Evolutionary conservation across 2,797 vertebrate genomes (phyloP), one percentile per base, ranked within the genome.

Genomic region (Gallirallus australis): DNA sequence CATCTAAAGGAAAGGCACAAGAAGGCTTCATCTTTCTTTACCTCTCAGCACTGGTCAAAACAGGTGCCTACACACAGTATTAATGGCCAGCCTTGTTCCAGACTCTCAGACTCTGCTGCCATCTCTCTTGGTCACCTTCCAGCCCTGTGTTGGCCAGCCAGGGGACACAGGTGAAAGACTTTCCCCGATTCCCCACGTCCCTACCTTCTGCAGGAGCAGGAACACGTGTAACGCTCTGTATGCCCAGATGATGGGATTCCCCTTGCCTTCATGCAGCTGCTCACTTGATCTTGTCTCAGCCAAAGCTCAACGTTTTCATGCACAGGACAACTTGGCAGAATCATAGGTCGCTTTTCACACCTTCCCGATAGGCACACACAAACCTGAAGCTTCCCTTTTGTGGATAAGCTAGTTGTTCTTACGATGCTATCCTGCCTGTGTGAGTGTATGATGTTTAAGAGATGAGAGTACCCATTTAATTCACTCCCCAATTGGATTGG

Each of bases 111-210:
- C 8, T 13, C 71, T 77, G 63, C 63, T 54, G 4, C 28, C 45
- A 19, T 18, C 35, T 48, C 23, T 45, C 27, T 17, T 2, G 27
- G 28, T 11, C 3, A 0, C 53, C 45, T 17, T 9, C n/a, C 37
- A 57, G 72, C 53, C 50, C 50, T 40, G 6, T 1, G 8, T 4
- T 0, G 9, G 31, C 35, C 2, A 0, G 12, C 4, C 37, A 65
- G 50, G 4, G 35, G 39, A 25, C 24, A 5, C 0, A 60, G 47
- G 25, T 19, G 37, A 78, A 63, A 61, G 39, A 25, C 19, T n/a
- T 78, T 11, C 24, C 31, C 24, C 0, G 0, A 59, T 61, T 47
- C 42, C 57, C 45, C n/a, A 27, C 15, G n/a, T 70, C 35, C 61
- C 35, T 31, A 17, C 28, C 45, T 81, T 33, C 39, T 25, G 45